Evolutionary conservation across 2,113 vertebrate species (phyloP), one percentile per base, ranked within the genome.

Genomic region (Penelope pileata): DNA sequence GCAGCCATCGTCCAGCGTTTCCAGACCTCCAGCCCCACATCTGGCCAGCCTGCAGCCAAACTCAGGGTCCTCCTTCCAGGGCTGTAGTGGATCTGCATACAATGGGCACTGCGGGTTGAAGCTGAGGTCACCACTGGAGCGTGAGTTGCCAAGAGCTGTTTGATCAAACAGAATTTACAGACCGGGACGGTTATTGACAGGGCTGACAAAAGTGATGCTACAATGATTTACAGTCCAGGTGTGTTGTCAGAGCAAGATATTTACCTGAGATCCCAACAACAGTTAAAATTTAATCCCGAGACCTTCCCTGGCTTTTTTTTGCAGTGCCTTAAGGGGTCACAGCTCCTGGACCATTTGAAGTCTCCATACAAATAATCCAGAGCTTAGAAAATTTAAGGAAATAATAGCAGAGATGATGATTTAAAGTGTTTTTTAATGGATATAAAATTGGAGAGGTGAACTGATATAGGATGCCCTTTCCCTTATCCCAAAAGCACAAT

Each of bases 181-280:
- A 76, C 81, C 63, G 80, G 88, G 96, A 94, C 73, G 87, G 94
- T 96, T 94, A 97, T 93, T 97, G 96, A 97, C 96, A 96, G 80
- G 78, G 64, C 85, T 88, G 94, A 96, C 94, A 95, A 93, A 93
- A 94, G 94, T 94, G 96, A 97, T 96, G 97, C 62, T 96, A 83
- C 96, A 82, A 38, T 96, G 97, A 97, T 97, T 97, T 98, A 97
- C 86, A 59, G 64, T 96, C 96, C 97, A 98, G 97, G 96, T 98
- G 97, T 97, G 97, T 96, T 96, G 94, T 96, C 92, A 96, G 91
- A 96, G 75, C 64, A 88, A 84, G 59, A 64, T 95, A 93, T 97
- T 97, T 94, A 86, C 96, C 91, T 59, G 97, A 86, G 70, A 91
- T 70, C 69, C 91, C 74, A 81, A 76, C 38, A 75, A 91, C 72